phyloP scores from a whole-genome alignment of 2,888 invertebrate species.

The Caenorhabditis panamensis region DNA sequence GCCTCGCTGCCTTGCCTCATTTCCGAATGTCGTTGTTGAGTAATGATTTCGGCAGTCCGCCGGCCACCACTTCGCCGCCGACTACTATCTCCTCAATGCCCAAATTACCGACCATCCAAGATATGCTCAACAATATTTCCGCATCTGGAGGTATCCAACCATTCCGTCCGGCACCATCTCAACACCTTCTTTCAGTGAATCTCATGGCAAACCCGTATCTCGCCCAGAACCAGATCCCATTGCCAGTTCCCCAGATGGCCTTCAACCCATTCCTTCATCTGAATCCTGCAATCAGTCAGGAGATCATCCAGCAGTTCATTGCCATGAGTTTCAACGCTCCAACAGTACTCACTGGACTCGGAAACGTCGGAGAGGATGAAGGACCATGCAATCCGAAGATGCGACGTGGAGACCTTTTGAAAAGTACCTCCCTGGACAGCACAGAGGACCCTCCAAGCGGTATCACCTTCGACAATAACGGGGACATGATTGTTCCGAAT shows the following conservation, averaged over 20 bases:
- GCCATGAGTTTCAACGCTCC: slow-evolving; percentile 52
- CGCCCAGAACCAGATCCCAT: slow-evolving; percentile 32
- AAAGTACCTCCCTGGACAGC: slow-evolving; percentile 47
- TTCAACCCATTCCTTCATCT: slow-evolving; percentile 62
- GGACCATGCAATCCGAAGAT: slow-evolving; percentile 41
- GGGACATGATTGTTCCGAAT: slow-evolving; percentile 78
- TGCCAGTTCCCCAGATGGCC: slow-evolving; percentile 25
- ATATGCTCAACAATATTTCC: slow-evolving; percentile 54
- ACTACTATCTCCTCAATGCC: slow-evolving; percentile 37
- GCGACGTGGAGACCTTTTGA: slow-evolving; percentile 37
- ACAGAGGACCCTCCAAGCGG: slow-evolving; percentile 34
- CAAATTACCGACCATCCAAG: slow-evolving; percentile 43
- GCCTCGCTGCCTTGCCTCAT: slow-evolving; percentile 28
- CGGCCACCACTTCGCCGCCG: slow-evolving; percentile 42
- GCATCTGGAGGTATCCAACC: slow-evolving; percentile 32
- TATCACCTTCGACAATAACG: slow-evolving; percentile 65
- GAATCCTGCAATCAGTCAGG: slow-evolving; percentile 51
- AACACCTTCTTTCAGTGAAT: slow-evolving; percentile 32
- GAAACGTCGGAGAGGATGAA: slow-evolving; percentile 37
- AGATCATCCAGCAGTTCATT: slow-evolving; percentile 58
- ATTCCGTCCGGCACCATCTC: background rate
- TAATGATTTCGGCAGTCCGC: slow-evolving; percentile 60
- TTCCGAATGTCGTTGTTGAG: slow-evolving; percentile 62
- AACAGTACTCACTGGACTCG: slow-evolving; percentile 28
- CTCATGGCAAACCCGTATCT: slow-evolving; percentile 36